Base-by-base conservation (phyloP, 2,888 invertebrate species). In the Drosophila conformis region DNA sequence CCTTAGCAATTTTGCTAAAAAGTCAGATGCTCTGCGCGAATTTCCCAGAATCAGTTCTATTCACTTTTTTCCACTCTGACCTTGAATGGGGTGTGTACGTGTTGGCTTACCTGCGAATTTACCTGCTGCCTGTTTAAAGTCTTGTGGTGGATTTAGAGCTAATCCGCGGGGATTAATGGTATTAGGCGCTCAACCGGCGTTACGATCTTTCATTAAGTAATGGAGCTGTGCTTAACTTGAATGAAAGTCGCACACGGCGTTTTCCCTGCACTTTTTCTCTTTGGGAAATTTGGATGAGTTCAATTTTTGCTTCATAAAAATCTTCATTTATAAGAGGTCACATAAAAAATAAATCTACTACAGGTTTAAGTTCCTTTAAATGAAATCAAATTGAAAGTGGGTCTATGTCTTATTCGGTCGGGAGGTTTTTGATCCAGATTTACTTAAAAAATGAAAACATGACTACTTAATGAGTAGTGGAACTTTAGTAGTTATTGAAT, bases 111-210 rank as follows among this genome's bases (percentile, higher is more conserved):
- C 69, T 51, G 56, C 3, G 25, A 51, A 25, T 2, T 27, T 36
- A 58, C 68, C 59, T 21, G 60, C 13, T 25, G 29, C 11, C 76
- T 86, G 87, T 84, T 84, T 82, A 78, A 87, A 84, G 77, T 77
- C 76, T 87, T 89, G 89, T 82, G 90, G 86, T 90, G 86, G 89
- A 91, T 88, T 88, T 78, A 78, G 69, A 61, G 53, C 72, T 87
- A 83, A 91, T 90, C 82, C 82, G 53, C 57, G 25, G n/a, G 76
- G 78, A 82, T 86, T 82, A 80, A 71, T 57, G 69, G 61, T n/a
- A 64, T 67, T 73, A 63, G 48, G 67, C 69, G 58, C 61, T 70
- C 38, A 54, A 25, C 52, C 80, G 80, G 80, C 82, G 80, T 86
- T 74, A 74, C 67, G 42, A 59, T 60, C 59, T 77, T 87, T 81